These are phyloP conservation scores for Caiman crocodilus DNA, from an alignment of 2,797 vertebrate species.

Conservation along the genomic window DNA sequence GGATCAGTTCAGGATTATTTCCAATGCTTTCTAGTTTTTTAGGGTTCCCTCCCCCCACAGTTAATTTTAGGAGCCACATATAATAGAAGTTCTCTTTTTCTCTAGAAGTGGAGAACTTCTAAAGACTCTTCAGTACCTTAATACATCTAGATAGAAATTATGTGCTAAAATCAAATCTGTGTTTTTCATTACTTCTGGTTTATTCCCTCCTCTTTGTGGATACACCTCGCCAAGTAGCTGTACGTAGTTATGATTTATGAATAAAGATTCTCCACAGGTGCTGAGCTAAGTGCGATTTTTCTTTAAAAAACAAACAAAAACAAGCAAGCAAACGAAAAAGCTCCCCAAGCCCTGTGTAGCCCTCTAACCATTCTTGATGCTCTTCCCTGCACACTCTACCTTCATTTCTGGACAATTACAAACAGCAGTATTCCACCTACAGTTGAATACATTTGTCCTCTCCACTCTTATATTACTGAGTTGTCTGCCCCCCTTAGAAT, in stretches of 20 bases:
- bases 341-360: not conserved
- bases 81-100: rapidly evolving
- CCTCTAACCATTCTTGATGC: not conserved
- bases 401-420: too few relatives aligned
- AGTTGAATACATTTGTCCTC: not conserved
- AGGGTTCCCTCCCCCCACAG: too few relatives aligned
- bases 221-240: rapidly evolving
- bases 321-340: not conserved
- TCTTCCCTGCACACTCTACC: not conserved
- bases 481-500: not conserved
- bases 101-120: not conserved
- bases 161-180: not conserved
- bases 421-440: rapidly evolving
- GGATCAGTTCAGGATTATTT: rapidly evolving
- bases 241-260: rapidly evolving
- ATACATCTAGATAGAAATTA: not conserved
- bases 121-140: not conserved
- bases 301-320: too few relatives aligned
- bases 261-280: not conserved
- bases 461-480: too few relatives aligned
- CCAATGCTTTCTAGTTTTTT: not conserved
- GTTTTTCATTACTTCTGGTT: not conserved
- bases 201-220: rapidly evolving
- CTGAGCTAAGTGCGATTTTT: not conserved
- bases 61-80: not conserved